Conservation (phyloP, 2,888 invertebrate species). For the Drosophila pullipes region DNA sequence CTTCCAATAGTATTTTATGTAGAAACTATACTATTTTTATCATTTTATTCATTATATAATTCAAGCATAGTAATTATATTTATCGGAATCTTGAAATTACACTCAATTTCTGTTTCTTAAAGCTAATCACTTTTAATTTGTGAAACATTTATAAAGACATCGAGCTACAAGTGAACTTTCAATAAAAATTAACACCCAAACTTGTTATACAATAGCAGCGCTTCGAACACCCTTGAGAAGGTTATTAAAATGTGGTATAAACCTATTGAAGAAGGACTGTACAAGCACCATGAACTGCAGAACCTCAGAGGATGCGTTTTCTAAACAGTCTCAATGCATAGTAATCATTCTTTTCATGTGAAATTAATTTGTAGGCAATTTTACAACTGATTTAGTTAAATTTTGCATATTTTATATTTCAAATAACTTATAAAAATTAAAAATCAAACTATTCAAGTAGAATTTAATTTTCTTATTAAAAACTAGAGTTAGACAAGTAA, state of each 20-base stretch:
- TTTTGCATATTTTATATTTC: background rate
- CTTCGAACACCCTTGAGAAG: background rate
- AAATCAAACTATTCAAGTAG: background rate
- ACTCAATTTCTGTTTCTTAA: background rate
- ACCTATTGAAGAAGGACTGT: background rate
- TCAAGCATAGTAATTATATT: background rate
- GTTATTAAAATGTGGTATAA: background rate
- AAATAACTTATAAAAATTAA: background rate
- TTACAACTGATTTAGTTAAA: background rate
- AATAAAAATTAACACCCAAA: slow-evolving; percentile 56
- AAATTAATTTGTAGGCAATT: background rate
- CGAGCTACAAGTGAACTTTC: slow-evolving; percentile 36
- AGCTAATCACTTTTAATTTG: slow-evolving; percentile 39
- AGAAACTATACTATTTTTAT: too few species aligned
- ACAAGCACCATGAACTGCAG: background rate
- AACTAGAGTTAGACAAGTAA: background rate
- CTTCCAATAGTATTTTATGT: too few species aligned
- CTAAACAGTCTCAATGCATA: background rate
- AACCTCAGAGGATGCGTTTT: background rate
- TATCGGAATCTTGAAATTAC: background rate
- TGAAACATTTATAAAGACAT: slow-evolving; percentile 26
- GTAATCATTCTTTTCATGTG: background rate
- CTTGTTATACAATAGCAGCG: slow-evolving; percentile 36
- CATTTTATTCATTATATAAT: background rate
- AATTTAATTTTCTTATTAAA: background rate